Base-by-base conservation (phyloP, 2,888 invertebrate genomes). In the Falcaria lacertinaria region DNA sequence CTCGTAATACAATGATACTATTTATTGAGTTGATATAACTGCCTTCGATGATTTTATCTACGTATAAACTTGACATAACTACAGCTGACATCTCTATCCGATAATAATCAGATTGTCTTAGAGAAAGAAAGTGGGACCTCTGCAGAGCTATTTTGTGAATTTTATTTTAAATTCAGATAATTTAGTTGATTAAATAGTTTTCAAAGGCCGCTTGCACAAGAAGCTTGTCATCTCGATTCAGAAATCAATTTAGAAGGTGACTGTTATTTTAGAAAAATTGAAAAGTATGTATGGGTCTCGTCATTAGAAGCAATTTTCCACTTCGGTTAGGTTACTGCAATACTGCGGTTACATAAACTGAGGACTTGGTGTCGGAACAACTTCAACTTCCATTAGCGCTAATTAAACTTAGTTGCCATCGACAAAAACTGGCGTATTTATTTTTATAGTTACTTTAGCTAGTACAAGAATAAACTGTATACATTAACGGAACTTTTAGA, bases 361-460 rank as follows among this genome's bases (percentile, higher is more conserved):
- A 42, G 42, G 54, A 48, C 39, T 50, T 49, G 43, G 58, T 69
- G 61, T 67, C 50, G 65, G 65, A 70, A 71, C 57, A 42, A 55
- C 55, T 48, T 59, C 57, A 42, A 55, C 55, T 48, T 59, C 57
- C 54, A 62, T 63, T 60, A 56, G 48, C 48, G 49, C 51, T 64
- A 66, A 64, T 69, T 66, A 64, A 54, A 47, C 50, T 43, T 41
- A 16, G 45, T 62, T 60, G 62, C 28, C 22, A 14, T 25, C 15
- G 11, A 14, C 37, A 37, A 15, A 22, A 14, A n/a, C 37, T 1
- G 16, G 19, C 22, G 7, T 4, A 14, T 11, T 2, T 28, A 11
- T 28, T 28, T 7, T 28, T 3, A 28, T 11, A 7, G 2, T 11
- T 11, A 2, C 11, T 28, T 28, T 11, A n/a, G n/a, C n/a, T 28